These are phyloP conservation scores for Leptinotarsa rubiginosa DNA, from an alignment of 2,888 invertebrate species.

Conservation along the genomic window DNA sequence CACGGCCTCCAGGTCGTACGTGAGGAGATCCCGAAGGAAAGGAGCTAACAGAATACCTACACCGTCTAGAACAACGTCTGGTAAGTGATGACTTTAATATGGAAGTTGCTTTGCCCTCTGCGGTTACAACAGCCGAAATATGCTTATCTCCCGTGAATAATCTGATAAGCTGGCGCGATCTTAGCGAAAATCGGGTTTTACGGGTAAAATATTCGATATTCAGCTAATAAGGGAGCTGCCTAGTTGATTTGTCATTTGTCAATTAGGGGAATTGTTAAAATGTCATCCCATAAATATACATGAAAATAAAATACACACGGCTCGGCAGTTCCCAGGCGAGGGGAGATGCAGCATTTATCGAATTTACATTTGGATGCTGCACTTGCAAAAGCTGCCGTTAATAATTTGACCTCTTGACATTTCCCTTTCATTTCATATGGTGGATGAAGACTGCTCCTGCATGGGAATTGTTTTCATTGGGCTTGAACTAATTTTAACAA, in stretches of 20 bases:
- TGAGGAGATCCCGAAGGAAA: constrained; percentile 92
- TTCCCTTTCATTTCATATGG: constrained; percentile 13
- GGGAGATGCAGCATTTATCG: constrained; percentile 6
- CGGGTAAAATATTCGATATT: constrained; percentile 37
- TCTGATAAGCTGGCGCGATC: not conserved
- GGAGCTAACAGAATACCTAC: constrained; percentile 87
- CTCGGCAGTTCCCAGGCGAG: not conserved
- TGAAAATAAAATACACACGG: constrained; percentile 50
- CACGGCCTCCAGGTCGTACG: constrained; percentile 91
- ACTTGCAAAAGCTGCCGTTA: constrained; percentile 1
- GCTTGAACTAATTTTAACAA: not conserved
- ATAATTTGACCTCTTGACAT: constrained; percentile 8
- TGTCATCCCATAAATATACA: constrained; percentile 56
- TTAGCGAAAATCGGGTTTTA: constrained; percentile 31
- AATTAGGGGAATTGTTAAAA: constrained; percentile 41
- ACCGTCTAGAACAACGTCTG: constrained; percentile 84
- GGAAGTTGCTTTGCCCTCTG: constrained; percentile 36
- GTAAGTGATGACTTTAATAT: constrained; percentile 69
- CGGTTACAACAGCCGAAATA: constrained; percentile 20
- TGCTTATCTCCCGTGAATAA: not conserved
- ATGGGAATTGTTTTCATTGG: not conserved
- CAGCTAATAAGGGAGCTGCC: constrained; percentile 48
- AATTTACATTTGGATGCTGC: constrained; percentile 2
- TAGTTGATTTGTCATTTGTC: constrained; percentile 53
- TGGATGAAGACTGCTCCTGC: not conserved